Base-by-base conservation (phyloP, 2,113 vertebrate genomes). In the Crotophaga sulcirostris region DNA sequence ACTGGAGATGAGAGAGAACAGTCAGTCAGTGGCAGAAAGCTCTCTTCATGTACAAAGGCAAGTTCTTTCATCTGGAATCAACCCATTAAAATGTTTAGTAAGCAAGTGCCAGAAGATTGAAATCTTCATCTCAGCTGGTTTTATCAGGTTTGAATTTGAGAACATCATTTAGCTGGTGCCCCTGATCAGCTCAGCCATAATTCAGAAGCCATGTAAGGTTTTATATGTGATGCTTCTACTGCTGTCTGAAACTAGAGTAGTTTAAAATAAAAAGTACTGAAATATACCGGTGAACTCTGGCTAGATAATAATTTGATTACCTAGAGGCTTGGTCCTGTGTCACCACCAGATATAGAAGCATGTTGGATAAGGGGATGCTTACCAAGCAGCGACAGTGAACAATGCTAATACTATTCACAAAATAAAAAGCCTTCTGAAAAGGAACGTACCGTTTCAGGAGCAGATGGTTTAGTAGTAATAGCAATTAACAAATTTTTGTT, bases 391-490 rank as follows among this genome's bases (percentile, higher is more conserved):
- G 87, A 84, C 20, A 51, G 63, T 14, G 82, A 93, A 87, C 90
- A 90, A 84, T 80, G 68, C 54, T 96, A 79, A 76, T 68, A 45
- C 63, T 93, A 75, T 70, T 93, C 75, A 77, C 63, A 84, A 77
- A 90, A 84, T 84, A 87, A 87, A 81, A 95, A 87, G 31, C 26
- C 38, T 84, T 96, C 83, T 86, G 92, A 86, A 93, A 94, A 83
- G 82, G 92, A 83, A 90, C 13, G 0, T 85, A 86, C 55, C 74
- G 85, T 94, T 94, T 95, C 59, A 77, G 81, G 82, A 95, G 74
- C 93, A 91, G 89, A 95, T 95, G 92, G 92, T 83, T 29, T 94
- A 52, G 63, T 74, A 79, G 90, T 90, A 93, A 82, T 70, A 83
- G 54, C 78, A 62, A 75, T 81, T 87, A 79, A 91, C 45, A 79